Evolutionary conservation across 2,888 invertebrate genomes (phyloP), one percentile per base, ranked within the genome.

Genomic region (Ochropacha duplaris): DNA sequence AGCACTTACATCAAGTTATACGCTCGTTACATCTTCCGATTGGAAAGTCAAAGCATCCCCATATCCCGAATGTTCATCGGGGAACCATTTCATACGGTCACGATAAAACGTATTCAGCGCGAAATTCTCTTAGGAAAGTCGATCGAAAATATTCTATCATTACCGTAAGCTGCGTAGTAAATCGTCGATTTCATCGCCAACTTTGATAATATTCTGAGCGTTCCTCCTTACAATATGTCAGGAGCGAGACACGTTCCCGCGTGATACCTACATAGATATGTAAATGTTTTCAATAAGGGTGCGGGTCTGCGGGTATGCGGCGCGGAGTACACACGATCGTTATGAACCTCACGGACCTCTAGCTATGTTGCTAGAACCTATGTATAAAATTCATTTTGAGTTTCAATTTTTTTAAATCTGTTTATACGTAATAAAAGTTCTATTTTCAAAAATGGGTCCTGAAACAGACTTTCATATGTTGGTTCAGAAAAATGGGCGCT

Each of bases 281-380:
- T 86, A 88, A 87, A 88, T 88, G 83, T 86, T 88, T 87, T 86
- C 88, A 88, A 88, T 89, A 88, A 87, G 83, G 31, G 51, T 31
- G 16, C 16, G 28, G n/a, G n/a, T n/a, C 4, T 61, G 64, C 57
- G 64, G 74, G 68, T 67, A 64, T 60, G 62, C 36, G 59, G 64
- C 67, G 57, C 66, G 61, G 67, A 66, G 74, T 76, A 78, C 74
- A 79, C 71, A 78, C 78, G 81, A 80, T 79, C 71, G 65, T 68
- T 68, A 59, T 57, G 61, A 61, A 64, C 71, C 65, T 77, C 72
- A 64, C 60, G 67, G 66, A 65, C 60, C 62, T 58, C 58, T 58
- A 64, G 56, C 63, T 56, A 61, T 52, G 54, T 60, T 54, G 63
- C 54, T 60, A 55, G 44, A 54, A 49, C 64, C 64, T 65, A 65